These are phyloP conservation scores for Muschampia plurimacula DNA, from an alignment of 2,888 invertebrate species.

Conservation along the genomic window DNA sequence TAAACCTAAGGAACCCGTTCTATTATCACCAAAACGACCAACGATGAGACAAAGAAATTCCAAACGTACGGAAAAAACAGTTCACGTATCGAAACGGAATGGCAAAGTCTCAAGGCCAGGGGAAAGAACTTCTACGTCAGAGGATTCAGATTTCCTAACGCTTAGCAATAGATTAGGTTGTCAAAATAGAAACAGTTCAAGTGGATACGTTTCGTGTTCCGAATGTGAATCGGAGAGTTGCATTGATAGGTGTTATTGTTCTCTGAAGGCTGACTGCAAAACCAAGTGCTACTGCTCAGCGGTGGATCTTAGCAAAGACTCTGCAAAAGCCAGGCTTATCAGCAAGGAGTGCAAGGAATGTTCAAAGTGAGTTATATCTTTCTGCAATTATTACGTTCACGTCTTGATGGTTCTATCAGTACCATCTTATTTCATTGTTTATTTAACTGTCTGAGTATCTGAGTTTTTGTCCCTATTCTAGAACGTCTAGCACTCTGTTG, in stretches of 20 bases:
- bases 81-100: slow-evolving; percentile 73
- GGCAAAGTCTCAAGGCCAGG: slow-evolving; percentile 82
- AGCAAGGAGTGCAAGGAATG: slow-evolving; percentile 78
- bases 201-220: slow-evolving; percentile 93
- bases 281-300: slow-evolving; percentile 88
- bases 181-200: slow-evolving; percentile 87
- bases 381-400: background rate
- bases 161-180: slow-evolving; percentile 86
- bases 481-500: too few species aligned
- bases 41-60: slow-evolving; percentile 72
- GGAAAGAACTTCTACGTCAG: slow-evolving; percentile 87
- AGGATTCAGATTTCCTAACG: slow-evolving; percentile 86
- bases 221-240: slow-evolving; percentile 96
- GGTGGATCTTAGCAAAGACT: slow-evolving; percentile 76
- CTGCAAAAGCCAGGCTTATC: slow-evolving; percentile 64
- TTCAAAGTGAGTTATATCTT: slow-evolving; percentile 68
- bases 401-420: too few species aligned
- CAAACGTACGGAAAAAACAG: slow-evolving; percentile 72
- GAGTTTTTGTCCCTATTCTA: too few species aligned
- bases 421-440: too few species aligned
- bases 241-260: slow-evolving; percentile 95
- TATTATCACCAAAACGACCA: slow-evolving; percentile 74
- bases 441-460: too few species aligned
- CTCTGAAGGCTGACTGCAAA: slow-evolving; percentile 86
- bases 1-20: slow-evolving; percentile 82